Evolutionary conservation across 2,888 invertebrate species (phyloP).

Genomic region (Drosophila antonietae): DNA sequence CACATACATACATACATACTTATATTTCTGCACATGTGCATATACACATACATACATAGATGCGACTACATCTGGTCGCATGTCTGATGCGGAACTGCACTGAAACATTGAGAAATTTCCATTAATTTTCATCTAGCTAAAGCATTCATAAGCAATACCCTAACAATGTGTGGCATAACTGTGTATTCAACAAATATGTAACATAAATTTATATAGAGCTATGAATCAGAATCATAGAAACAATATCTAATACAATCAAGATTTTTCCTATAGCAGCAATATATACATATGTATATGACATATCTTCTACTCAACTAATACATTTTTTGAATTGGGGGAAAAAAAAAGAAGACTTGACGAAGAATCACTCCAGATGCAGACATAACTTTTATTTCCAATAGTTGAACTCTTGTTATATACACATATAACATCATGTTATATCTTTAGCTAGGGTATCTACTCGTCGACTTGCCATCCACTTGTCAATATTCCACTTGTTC

Average conservation of each 20-base stretch:
- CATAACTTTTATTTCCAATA: neutral
- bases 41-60: neutral
- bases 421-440: neutral
- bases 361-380: neutral
- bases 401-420: neutral
- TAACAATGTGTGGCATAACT: neutral
- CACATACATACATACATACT: neutral
- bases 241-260: too few species aligned
- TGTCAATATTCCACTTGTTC: neutral
- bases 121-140: conserved; percentile 23
- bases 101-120: conserved; percentile 26
- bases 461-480: neutral
- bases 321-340: neutral
- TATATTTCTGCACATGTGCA: neutral
- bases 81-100: conserved; percentile 11
- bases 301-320: too few species aligned
- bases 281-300: neutral
- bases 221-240: neutral
- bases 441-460: neutral
- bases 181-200: neutral
- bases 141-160: conserved; percentile 3
- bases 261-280: neutral
- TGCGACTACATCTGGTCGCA: conserved; percentile 4
- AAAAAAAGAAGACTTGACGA: neutral
- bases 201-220: neutral